Evolutionary conservation across 1,140 invertebrate species (phyloP).

Genomic region (Anastrepha ludens): DNA sequence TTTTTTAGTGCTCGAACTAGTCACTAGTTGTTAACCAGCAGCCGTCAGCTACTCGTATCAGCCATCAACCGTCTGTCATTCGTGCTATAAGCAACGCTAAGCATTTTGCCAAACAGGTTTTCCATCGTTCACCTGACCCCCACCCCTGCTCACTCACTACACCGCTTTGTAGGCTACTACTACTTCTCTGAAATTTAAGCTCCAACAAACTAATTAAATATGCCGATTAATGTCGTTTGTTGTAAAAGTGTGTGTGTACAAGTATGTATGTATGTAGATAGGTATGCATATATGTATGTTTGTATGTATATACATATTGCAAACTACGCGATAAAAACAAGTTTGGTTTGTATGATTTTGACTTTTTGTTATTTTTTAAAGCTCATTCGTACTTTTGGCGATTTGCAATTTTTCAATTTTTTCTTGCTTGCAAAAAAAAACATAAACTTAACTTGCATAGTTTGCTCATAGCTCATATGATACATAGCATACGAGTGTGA

Average conservation of each 20-base stretch:
- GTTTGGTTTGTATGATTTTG: background rate
- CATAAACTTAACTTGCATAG: too few relatives aligned
- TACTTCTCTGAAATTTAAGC: constrained; percentile 7
- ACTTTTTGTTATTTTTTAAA: background rate
- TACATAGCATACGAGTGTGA: too few relatives aligned
- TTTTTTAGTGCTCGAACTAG: background rate
- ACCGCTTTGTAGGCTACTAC: background rate
- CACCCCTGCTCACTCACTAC: background rate
- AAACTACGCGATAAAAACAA: background rate
- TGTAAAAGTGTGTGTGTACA: background rate
- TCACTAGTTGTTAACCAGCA: background rate
- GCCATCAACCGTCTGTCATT: background rate
- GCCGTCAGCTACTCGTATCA: background rate
- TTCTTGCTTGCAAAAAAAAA: background rate
- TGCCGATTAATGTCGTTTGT: constrained; percentile 37
- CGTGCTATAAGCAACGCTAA: background rate
- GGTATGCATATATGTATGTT: background rate
- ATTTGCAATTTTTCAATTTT: constrained; percentile 34
- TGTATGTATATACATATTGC: background rate
- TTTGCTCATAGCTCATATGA: too few relatives aligned
- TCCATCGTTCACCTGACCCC: background rate
- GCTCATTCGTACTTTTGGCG: background rate
- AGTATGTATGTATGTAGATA: background rate
- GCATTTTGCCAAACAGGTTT: constrained; percentile 44
- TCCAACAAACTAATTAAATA: constrained; percentile 39